Percentiles rank a stretch among this genome's conserved stretches.
Evolutionary conservation across 2,888 invertebrate genomes (phyloP).

Genomic region (Lithodes maja): DNA sequence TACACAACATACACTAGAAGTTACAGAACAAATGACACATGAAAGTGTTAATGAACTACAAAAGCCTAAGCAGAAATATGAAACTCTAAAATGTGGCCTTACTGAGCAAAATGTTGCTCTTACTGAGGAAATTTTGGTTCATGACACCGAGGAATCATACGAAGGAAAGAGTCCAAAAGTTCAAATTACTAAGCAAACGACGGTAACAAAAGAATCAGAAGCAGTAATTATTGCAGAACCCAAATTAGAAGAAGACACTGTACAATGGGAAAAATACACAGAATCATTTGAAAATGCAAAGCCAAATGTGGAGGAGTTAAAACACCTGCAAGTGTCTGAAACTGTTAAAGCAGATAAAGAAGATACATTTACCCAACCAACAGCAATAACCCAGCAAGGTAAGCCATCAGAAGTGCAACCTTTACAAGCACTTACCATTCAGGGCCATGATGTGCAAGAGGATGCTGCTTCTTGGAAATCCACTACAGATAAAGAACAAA

Average conservation of each 20-base stretch:
- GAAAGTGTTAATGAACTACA: constrained; percentile 47
- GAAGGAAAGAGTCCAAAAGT: constrained; percentile 31
- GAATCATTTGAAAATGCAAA: constrained; percentile 48
- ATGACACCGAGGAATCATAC: constrained; percentile 56
- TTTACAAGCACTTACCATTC: constrained; percentile 46
- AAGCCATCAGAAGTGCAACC: constrained; percentile 47
- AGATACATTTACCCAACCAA: constrained; percentile 37
- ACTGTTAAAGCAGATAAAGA: constrained; percentile 58
- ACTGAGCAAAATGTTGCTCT: constrained; percentile 47
- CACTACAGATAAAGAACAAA: constrained; percentile 51
- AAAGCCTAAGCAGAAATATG: constrained; percentile 31
- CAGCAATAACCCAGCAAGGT: constrained; percentile 46
- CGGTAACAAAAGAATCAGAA: constrained; percentile 53
- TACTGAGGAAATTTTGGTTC: constrained; percentile 49
- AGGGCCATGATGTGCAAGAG: constrained; percentile 52
- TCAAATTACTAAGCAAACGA: constrained; percentile 42
- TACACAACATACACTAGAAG: constrained; percentile 46
- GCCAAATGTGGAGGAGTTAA: constrained; percentile 46
- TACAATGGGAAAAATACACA: constrained; percentile 46
- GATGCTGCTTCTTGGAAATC: constrained; percentile 60
- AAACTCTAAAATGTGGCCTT: constrained; percentile 42
- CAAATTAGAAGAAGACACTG: constrained; percentile 49
- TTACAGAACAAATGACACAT: constrained; percentile 58
- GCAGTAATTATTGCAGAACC: constrained; percentile 58
- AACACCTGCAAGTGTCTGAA: constrained; percentile 49